These are phyloP conservation scores for Cyclophora albipunctata DNA, from an alignment of 2,888 invertebrate genomes.

Conservation along the genomic window DNA sequence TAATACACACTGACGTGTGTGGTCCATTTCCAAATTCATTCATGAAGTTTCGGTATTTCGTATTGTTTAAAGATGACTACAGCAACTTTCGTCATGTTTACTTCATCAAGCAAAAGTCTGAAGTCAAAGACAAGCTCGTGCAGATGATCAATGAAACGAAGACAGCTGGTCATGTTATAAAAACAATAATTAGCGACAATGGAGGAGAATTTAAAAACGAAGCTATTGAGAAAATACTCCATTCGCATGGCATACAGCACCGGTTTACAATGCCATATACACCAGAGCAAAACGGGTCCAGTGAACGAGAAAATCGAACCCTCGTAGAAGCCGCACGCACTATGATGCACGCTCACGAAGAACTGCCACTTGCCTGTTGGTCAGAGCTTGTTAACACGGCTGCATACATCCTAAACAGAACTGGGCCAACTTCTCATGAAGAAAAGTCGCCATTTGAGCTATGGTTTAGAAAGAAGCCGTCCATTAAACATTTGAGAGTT, in stretches of 20 bases:
- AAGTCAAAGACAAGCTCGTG: too few relatives aligned
- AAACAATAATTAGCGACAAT: conserved; percentile 7
- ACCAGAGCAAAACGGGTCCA: conserved; percentile 27
- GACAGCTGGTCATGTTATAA: too few relatives aligned
- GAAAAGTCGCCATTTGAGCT: conserved; percentile 1
- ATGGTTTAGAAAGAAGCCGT: conserved; percentile 1
- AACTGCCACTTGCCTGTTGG: conserved; percentile 7
- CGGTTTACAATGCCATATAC: conserved; percentile 19
- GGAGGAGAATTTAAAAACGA: conserved; percentile 13
- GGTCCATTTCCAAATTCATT: too few relatives aligned
- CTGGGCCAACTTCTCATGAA: neutral
- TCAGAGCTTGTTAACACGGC: conserved; percentile 7
- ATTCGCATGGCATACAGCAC: conserved; percentile 18
- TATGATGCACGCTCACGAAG: conserved; percentile 4
- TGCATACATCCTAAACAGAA: neutral
- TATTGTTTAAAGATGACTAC: too few relatives aligned
- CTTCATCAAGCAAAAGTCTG: too few relatives aligned
- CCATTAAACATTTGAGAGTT: conserved; percentile 1
- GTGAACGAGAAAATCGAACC: conserved; percentile 19
- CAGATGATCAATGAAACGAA: too few relatives aligned
- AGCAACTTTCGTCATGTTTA: too few relatives aligned
- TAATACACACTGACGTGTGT: too few relatives aligned
- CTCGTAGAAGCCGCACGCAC: conserved; percentile 9
- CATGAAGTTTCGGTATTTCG: too few relatives aligned
- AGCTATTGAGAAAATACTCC: conserved; percentile 11